phyloP scores from a whole-genome alignment of 2,113 vertebrate species.

The Manacus vitellinus region DNA sequence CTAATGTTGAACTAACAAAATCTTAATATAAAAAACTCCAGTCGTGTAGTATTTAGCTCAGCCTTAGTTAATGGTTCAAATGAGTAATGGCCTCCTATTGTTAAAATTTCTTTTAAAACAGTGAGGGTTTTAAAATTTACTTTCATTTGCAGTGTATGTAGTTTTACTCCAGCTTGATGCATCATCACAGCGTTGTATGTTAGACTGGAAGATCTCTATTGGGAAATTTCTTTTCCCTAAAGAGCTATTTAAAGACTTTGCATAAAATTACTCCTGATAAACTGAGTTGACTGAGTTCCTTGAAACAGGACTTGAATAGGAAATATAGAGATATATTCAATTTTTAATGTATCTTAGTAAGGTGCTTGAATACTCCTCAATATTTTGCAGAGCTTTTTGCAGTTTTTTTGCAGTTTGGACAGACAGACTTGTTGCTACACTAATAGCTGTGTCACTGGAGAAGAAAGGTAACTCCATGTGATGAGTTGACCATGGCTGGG shows the following conservation, averaged over 20 bases:
- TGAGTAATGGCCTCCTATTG: background rate
- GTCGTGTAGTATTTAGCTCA: background rate
- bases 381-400: background rate
- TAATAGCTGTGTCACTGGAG: fast-evolving
- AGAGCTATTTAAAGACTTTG: background rate
- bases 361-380: background rate
- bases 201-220: background rate
- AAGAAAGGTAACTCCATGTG: background rate
- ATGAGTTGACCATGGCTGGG: background rate
- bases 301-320: background rate
- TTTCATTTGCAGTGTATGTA: background rate
- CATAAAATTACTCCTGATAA: background rate
- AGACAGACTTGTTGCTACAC: background rate
- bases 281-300: background rate
- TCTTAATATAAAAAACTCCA: background rate
- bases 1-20: background rate
- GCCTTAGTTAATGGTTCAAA: background rate
- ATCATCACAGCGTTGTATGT: background rate
- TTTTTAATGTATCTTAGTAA: background rate
- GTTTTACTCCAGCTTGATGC: background rate
- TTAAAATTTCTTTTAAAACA: background rate
- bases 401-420: background rate
- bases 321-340: background rate
- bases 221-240: background rate
- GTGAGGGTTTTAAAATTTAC: background rate